Conservation (phyloP, 1,140 invertebrate genomes). For the Drosophila setifemur region DNA sequence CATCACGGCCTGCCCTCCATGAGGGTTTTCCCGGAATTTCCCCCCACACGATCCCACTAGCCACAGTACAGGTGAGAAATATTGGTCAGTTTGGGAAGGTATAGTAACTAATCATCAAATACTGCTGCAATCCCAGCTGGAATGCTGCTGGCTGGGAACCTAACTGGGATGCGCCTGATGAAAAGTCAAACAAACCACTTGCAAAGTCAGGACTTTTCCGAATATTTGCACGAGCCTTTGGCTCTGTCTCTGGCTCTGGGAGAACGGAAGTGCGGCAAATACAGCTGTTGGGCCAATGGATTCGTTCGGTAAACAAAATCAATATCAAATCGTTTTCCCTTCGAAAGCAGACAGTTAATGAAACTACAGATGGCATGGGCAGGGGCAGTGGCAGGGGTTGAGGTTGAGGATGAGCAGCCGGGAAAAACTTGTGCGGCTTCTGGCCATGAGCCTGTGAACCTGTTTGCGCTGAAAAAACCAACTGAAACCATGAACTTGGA, state of each 20-base stretch:
- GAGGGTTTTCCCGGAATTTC: constrained; percentile 76
- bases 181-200: constrained; percentile 66
- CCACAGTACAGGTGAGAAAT: constrained; percentile 76
- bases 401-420: constrained; percentile 13
- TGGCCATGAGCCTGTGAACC: constrained; percentile 74
- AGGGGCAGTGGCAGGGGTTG: constrained; percentile 9
- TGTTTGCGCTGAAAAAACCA: constrained; percentile 49
- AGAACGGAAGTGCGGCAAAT: constrained; percentile 44
- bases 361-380: constrained; percentile 4
- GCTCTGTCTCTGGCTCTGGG: background rate
- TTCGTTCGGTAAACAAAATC: constrained; percentile 34
- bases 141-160: background rate
- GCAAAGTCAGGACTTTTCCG: constrained; percentile 43
- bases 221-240: constrained; percentile 44
- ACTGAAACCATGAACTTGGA: constrained; percentile 68
- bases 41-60: background rate
- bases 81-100: constrained; percentile 4
- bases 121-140: constrained; percentile 54
- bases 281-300: constrained; percentile 50
- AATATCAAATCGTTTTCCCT: constrained; percentile 42
- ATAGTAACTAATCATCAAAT: constrained; percentile 38
- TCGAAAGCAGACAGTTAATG: constrained; percentile 12
- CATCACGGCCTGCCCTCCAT: constrained; percentile 53
- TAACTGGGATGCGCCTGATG: constrained; percentile 33
- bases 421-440: constrained; percentile 72